Conservation (phyloP, 2,888 invertebrate species). For the Baronia brevicornis region DNA sequence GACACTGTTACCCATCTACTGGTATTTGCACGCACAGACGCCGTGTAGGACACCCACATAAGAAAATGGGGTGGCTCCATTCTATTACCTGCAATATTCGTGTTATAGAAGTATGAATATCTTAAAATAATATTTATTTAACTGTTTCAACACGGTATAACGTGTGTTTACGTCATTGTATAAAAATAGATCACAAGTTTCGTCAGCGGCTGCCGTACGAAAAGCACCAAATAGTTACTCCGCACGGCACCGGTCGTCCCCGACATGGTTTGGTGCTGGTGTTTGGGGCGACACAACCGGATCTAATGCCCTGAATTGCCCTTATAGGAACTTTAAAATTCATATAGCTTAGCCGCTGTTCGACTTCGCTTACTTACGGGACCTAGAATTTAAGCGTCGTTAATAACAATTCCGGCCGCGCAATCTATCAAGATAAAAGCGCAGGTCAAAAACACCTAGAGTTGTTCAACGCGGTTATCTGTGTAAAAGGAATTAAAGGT, state of each 20-base stretch:
- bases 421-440: constrained; percentile 44
- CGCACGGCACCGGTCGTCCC: constrained; percentile 18
- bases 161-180: constrained; percentile 11
- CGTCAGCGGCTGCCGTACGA: constrained; percentile 2
- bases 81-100: too few species aligned
- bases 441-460: constrained; percentile 43
- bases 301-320: constrained; percentile 57
- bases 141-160: constrained; percentile 13
- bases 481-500: too few species aligned
- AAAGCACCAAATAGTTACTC: constrained; percentile 18
- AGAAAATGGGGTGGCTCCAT: too few species aligned
- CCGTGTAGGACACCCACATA: too few species aligned
- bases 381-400: constrained; percentile 36
- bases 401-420: constrained; percentile 32
- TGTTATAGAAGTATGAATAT: constrained; percentile 5
- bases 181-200: constrained; percentile 13
- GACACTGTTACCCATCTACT: too few species aligned
- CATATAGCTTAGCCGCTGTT: constrained; percentile 36
- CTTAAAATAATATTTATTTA: constrained; percentile 15
- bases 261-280: constrained; percentile 27
- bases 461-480: constrained; percentile 33
- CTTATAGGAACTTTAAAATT: constrained; percentile 48
- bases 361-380: constrained; percentile 35
- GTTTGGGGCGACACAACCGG: constrained; percentile 59
- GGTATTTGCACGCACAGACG: too few species aligned